Evolutionary conservation across 2,797 vertebrate species (phyloP), one percentile per base, ranked within the genome.

Genomic region (Benthosema pterotum): DNA sequence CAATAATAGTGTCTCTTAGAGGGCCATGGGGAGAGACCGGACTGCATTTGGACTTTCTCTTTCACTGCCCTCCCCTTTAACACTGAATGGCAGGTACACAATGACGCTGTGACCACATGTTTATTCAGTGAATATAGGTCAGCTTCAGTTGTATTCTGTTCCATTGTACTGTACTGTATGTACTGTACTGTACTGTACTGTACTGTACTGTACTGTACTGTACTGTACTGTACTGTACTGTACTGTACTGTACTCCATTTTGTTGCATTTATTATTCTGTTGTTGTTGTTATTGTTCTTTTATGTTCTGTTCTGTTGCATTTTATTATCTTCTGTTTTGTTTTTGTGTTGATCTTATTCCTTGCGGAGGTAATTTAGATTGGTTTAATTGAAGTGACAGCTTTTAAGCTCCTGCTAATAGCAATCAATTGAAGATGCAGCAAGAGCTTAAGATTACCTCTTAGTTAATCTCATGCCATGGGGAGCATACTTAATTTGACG

Each of bases 381-480:
- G 51, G 65, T 71, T 70, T 75, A 72, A 67, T 73, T 63, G 64
- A 82, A 81, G 74, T 82, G 80, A 78, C 80, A 83, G 79, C 52
- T 61, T 82, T 71, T 85, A 88, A 84, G 78, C 69, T 71, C 32
- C 67, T 74, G 64, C 77, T 87, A 83, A 86, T 81, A 80, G 75
- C 74, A 88, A 85, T 79, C 75, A 72, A 75, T 65, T 83, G 74
- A 83, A 83, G 76, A 84, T 65, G 77, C 74, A 83, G 81, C 79
- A 83, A 72, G 73, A 71, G 82, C 69, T 86, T 85, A 83, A 62
- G 65, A 63, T 67, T 32, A 61, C 42, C 50, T 28, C 47, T 50
- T 12, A 32, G 51, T 50, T 79, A 76, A 72, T 71, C 64, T 69
- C 57, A 38, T 56, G 42, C 73, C 61, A 60, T 56, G 11, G 64